A percentile compares a stretch with the other conserved stretches of the same genome.
phyloP scores from a whole-genome alignment of 2,888 invertebrate species.

The Schrankia costaestrigalis region DNA sequence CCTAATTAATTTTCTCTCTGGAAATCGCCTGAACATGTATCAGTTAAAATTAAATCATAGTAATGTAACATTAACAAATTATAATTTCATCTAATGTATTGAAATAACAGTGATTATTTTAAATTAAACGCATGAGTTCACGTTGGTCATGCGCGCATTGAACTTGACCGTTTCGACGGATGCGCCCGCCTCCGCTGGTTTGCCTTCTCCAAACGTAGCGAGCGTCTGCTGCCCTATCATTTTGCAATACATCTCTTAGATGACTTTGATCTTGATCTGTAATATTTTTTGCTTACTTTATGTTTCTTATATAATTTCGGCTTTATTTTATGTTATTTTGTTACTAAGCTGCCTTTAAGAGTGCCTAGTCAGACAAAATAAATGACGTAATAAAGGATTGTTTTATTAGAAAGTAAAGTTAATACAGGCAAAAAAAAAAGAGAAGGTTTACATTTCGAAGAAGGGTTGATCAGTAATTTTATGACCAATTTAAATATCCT shows the following conservation, averaged over 20 bases:
- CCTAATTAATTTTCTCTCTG: slow-evolving; percentile 1
- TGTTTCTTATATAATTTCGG: slow-evolving; percentile 7
- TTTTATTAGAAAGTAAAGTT: too few species aligned
- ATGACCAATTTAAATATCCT: too few species aligned
- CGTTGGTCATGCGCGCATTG: slow-evolving; percentile 43
- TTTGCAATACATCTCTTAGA: slow-evolving; percentile 42
- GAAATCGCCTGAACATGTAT: neutral
- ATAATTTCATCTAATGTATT: slow-evolving; percentile 11
- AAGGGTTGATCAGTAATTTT: too few species aligned
- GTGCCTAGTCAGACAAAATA: too few species aligned
- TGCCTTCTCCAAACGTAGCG: slow-evolving; percentile 41
- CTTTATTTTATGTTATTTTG: too few species aligned
- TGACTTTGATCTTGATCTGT: slow-evolving; percentile 50
- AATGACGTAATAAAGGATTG: too few species aligned
- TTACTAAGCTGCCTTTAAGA: too few species aligned
- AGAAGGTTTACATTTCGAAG: too few species aligned
- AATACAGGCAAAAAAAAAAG: too few species aligned
- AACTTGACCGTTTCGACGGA: slow-evolving; percentile 70
- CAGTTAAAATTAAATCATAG: slow-evolving; percentile 1
- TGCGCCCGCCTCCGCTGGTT: slow-evolving; percentile 59
- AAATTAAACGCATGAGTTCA: slow-evolving; percentile 30
- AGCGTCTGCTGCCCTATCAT: slow-evolving; percentile 26
- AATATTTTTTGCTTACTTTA: slow-evolving; percentile 19
- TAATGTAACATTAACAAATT: neutral
- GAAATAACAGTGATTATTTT: slow-evolving; percentile 23